phyloP scores from a whole-genome alignment of 2,888 invertebrate species.

The Dexiosoma caninum region DNA sequence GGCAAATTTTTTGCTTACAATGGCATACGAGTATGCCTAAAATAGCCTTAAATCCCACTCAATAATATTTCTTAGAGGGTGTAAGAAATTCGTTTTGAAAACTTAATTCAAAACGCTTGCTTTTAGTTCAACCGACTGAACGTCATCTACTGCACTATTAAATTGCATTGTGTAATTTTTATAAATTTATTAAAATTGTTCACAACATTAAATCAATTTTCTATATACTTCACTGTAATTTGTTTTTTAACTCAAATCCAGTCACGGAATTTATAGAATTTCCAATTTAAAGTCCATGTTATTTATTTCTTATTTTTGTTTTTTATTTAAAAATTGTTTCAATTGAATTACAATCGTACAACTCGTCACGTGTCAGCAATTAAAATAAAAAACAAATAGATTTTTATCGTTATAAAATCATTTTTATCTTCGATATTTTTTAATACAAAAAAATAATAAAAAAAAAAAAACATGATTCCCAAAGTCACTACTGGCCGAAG shows the following conservation, averaged over 20 bases:
- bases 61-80: not conserved
- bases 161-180: not conserved
- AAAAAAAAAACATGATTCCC: no score
- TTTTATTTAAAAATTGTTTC: not conserved
- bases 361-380: constrained; percentile 38
- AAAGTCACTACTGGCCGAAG: not conserved
- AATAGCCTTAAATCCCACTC: no score
- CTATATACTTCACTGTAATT: not conserved
- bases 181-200: not conserved
- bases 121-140: not conserved
- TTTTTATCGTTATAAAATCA: constrained; percentile 30
- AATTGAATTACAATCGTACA: not conserved
- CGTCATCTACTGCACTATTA: not conserved
- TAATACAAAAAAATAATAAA: no score
- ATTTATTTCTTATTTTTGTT: constrained; percentile 3
- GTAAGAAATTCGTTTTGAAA: not conserved
- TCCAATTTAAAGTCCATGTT: not conserved
- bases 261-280: constrained; percentile 20
- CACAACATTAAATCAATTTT: not conserved
- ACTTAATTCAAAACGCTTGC: not conserved
- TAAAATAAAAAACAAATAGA: constrained; percentile 35
- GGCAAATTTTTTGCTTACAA: no score
- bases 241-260: not conserved
- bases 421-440: constrained; percentile 3
- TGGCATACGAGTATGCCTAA: no score